A percentile compares a stretch with the other conserved stretches of the same genome.
phyloP scores from a whole-genome alignment of 92 coral and sea anemone species.

The Isaurus tuberculatus region DNA sequence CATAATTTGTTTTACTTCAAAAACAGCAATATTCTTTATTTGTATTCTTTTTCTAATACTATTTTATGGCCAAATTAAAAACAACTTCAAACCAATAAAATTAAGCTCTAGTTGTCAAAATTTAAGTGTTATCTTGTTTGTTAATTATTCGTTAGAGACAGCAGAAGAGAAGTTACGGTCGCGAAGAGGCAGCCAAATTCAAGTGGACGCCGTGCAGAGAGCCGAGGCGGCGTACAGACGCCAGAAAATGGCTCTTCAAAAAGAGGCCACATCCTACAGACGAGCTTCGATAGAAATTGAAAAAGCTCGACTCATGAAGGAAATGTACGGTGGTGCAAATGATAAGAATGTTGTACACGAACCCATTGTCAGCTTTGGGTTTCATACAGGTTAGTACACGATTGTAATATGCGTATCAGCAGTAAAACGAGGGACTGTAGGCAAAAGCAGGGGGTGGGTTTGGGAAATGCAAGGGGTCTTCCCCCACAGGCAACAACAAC shows the following conservation, averaged over 20 bases:
- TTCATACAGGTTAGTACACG: constrained; percentile 22
- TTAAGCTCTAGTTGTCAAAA: not conserved
- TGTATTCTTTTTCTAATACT: no score
- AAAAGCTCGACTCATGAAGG: constrained; percentile 45
- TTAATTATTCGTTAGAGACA: not conserved
- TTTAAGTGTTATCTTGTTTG: not conserved
- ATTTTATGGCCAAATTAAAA: no score
- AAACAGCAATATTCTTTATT: no score
- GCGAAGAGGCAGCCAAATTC: constrained; percentile 36
- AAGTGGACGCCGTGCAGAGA: constrained; percentile 37
- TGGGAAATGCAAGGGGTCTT: no score
- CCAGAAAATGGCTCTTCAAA: constrained; percentile 42
- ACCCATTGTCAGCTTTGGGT: not conserved
- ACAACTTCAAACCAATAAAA: no score
- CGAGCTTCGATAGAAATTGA: constrained; percentile 42
- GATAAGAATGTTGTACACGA: constrained; percentile 18
- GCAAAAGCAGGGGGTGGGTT: no score
- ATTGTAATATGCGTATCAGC: no score
- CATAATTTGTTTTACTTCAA: no score
- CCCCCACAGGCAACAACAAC: no score
- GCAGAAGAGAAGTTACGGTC: not conserved
- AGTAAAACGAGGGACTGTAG: no score
- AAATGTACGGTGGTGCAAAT: constrained; percentile 21
- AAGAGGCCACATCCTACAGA: constrained; percentile 34
- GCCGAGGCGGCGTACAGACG: constrained; percentile 47